Percentiles rank a stretch among this genome's conserved stretches.
Conservation (phyloP, 2,113 vertebrate species). For the Ageneiosus marmoratus region DNA sequence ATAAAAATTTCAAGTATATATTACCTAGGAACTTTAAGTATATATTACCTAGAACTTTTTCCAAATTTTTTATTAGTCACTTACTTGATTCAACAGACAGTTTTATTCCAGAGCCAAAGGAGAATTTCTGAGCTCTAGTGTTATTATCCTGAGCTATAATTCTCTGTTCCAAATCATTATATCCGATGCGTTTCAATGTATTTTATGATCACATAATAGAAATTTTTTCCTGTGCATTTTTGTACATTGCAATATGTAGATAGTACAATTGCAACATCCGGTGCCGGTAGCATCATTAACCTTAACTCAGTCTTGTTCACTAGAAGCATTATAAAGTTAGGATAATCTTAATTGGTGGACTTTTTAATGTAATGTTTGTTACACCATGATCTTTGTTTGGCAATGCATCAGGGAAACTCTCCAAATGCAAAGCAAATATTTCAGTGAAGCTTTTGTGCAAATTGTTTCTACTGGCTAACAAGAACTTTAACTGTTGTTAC, state of each 20-base stretch:
- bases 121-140: constrained; percentile 12
- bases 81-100: constrained; percentile 38
- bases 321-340: background rate
- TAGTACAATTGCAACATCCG: background rate
- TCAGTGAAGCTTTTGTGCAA: background rate
- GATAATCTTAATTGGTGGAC: background rate
- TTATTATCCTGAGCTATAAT: constrained; percentile 39
- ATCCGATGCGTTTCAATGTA: background rate
- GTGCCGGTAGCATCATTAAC: background rate
- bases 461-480: background rate
- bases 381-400: no score
- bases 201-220: background rate
- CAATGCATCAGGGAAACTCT: background rate
- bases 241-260: background rate
- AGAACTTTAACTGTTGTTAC: constrained; percentile 24
- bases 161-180: background rate
- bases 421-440: background rate
- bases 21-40: background rate
- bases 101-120: constrained; percentile 44
- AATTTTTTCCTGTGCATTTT: background rate
- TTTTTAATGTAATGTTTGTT: background rate
- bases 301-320: background rate
- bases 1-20: background rate
- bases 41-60: no score
- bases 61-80: background rate